Evolutionary conservation across 2,113 vertebrate species (phyloP).

Genomic region (Asarcornis scutulata): DNA sequence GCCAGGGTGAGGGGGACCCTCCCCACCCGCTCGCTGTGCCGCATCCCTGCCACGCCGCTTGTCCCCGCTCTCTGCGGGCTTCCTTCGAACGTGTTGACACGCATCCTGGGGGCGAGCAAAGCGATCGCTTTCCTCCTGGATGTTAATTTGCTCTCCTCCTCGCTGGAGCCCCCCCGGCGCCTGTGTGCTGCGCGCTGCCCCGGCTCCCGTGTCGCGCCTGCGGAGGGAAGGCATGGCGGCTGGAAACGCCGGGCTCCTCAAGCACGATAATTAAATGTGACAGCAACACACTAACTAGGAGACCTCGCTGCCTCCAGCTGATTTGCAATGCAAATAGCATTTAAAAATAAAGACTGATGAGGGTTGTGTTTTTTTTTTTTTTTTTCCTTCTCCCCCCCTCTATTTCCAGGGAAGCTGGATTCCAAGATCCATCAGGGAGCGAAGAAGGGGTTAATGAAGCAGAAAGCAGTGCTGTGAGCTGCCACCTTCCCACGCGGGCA

Average conservation of each 20-base stretch:
- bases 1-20: background rate
- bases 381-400: background rate
- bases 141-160: slow-evolving; percentile 29
- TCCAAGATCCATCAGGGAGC: slow-evolving; percentile 93
- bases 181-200: background rate
- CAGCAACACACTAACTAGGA: slow-evolving; percentile 74
- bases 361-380: background rate
- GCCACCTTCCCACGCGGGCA: too few species aligned
- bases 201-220: slow-evolving; percentile 40
- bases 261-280: slow-evolving; percentile 77
- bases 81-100: background rate
- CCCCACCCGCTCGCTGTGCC: rapidly evolving
- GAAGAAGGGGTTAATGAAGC: slow-evolving; percentile 94
- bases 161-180: background rate
- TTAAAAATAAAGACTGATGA: slow-evolving; percentile 71
- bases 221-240: slow-evolving; percentile 22
- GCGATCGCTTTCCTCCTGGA: background rate
- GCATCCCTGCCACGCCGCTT: background rate
- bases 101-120: background rate
- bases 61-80: background rate
- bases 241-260: slow-evolving; percentile 66
- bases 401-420: slow-evolving; percentile 92
- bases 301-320: slow-evolving; percentile 68
- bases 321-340: slow-evolving; percentile 81
- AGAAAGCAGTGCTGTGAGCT: slow-evolving; percentile 69